Evolutionary conservation across 2,113 vertebrate species (phyloP).

Genomic region (Petromus typicus): DNA sequence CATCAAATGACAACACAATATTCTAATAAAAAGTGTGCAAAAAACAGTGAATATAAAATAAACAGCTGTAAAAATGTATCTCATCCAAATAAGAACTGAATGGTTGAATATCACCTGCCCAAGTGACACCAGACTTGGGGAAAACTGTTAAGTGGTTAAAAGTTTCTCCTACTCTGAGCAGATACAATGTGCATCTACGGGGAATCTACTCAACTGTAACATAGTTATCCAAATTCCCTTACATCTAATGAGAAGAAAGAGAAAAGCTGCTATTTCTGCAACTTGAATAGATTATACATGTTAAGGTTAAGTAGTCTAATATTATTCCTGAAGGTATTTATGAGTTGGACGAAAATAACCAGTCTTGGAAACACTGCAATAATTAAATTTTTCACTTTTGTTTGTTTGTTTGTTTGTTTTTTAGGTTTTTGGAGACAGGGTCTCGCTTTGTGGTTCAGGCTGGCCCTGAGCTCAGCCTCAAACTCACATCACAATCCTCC

Average conservation of each 20-base stretch:
- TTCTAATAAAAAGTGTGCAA: background rate
- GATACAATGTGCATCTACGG: background rate
- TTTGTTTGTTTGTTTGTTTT: too few relatives aligned
- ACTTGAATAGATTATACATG: background rate
- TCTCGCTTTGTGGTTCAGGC: too few relatives aligned
- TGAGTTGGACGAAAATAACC: background rate
- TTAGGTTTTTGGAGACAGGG: too few relatives aligned
- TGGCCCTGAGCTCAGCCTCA: too few relatives aligned
- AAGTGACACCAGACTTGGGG: background rate
- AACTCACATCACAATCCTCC: too few relatives aligned
- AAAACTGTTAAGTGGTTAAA: background rate
- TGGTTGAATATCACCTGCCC: background rate
- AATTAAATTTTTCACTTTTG: constrained; percentile 13
- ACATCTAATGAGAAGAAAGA: background rate
- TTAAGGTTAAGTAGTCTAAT: background rate
- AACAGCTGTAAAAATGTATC: background rate
- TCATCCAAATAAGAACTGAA: background rate
- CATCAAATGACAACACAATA: background rate
- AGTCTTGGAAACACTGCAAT: background rate
- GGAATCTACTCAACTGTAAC: background rate
- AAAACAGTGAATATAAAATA: background rate
- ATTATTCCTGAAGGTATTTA: background rate
- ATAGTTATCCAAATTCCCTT: background rate
- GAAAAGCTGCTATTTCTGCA: too few relatives aligned
- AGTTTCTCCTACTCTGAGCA: background rate